phyloP scores from a whole-genome alignment of 1,140 invertebrate genomes.

The Drosophila nannoptera region DNA sequence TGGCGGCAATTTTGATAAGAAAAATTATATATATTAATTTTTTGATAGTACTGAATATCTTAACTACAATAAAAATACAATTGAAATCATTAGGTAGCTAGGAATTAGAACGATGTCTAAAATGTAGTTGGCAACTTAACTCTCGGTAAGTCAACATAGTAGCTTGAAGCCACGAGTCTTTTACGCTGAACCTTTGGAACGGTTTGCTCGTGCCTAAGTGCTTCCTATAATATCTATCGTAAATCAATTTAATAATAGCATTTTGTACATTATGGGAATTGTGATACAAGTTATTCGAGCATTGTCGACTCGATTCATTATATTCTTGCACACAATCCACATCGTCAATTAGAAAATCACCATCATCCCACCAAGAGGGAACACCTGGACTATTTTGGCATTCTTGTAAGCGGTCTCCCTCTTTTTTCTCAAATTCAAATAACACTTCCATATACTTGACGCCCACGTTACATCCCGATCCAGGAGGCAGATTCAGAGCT shows the following conservation, averaged over 20 bases:
- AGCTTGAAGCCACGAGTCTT: constrained; percentile 32
- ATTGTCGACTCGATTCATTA: background rate
- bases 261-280: constrained; percentile 9
- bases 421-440: constrained; percentile 23
- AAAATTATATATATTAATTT: too few relatives aligned
- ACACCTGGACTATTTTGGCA: background rate
- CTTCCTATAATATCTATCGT: constrained; percentile 29
- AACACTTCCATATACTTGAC: constrained; percentile 28
- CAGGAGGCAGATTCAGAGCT: constrained; percentile 14
- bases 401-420: constrained; percentile 15
- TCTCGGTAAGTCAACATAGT: constrained; percentile 25
- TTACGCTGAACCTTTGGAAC: constrained; percentile 26
- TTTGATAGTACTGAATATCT: too few relatives aligned
- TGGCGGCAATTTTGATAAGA: constrained; percentile 4
- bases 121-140: constrained; percentile 16
- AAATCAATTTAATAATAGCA: constrained; percentile 29
- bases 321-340: background rate
- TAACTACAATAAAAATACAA: too few relatives aligned
- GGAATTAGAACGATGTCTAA: background rate
- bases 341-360: constrained; percentile 5
- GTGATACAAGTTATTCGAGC: background rate
- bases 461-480: constrained; percentile 6
- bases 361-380: constrained; percentile 37
- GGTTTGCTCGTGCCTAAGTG: constrained; percentile 10
- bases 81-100: background rate